These are phyloP conservation scores for Catharus fuscescens DNA, from an alignment of 2,113 vertebrate species.

Conservation along the genomic window DNA sequence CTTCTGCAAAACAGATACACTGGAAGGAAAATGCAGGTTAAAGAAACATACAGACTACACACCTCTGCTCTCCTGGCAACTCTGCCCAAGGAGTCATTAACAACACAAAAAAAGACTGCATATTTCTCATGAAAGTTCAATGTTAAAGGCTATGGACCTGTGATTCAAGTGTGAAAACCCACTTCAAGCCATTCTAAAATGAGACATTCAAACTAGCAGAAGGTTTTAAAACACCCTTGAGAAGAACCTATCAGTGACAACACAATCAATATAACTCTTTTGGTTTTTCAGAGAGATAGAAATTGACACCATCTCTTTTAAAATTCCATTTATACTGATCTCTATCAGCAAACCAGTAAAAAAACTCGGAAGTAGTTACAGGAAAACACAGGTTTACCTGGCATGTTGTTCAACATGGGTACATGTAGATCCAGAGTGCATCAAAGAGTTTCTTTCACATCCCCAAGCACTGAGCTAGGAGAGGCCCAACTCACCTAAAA, in stretches of 20 bases:
- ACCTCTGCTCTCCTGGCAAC: background rate
- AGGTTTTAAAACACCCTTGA: background rate
- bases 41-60: background rate
- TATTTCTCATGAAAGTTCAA: background rate
- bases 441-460: background rate
- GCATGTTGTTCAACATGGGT: background rate
- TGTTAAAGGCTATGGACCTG: background rate
- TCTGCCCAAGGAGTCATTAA: background rate
- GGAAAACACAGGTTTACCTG: background rate
- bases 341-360: background rate
- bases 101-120: accelerated
- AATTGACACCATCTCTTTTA: background rate
- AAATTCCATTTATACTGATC: background rate
- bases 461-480: background rate
- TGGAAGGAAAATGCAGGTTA: background rate
- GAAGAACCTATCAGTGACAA: background rate
- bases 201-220: background rate
- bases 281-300: background rate
- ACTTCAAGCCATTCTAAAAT: background rate
- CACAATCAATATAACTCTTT: background rate
- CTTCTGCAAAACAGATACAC: background rate
- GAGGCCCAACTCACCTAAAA: background rate
- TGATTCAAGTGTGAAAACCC: background rate
- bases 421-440: background rate
- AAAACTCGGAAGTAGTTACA: background rate